phyloP scores from a whole-genome alignment of 2,888 invertebrate genomes.

The Drosophila quinaria region DNA sequence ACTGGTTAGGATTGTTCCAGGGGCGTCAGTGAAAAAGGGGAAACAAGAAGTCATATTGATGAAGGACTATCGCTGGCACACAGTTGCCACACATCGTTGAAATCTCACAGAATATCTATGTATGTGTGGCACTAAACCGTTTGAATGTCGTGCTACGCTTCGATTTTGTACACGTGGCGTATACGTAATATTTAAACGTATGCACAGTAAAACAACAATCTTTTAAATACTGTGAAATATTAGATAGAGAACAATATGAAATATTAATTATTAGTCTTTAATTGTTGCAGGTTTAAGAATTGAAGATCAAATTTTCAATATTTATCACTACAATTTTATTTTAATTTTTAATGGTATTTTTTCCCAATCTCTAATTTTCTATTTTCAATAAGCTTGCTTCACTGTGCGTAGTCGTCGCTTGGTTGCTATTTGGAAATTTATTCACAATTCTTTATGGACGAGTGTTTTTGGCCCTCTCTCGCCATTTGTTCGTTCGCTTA shows the following conservation, averaged over 20 bases:
- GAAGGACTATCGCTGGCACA: slow-evolving; percentile 33
- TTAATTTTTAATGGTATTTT: background rate
- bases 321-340: background rate
- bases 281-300: background rate
- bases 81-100: slow-evolving; percentile 56
- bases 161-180: slow-evolving; percentile 65
- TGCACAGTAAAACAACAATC: slow-evolving; percentile 36
- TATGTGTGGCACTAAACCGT: slow-evolving; percentile 44
- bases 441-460: slow-evolving; percentile 77
- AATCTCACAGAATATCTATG: slow-evolving; percentile 56
- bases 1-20: slow-evolving; percentile 63
- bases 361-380: background rate
- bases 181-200: slow-evolving; percentile 60
- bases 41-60: slow-evolving; percentile 35
- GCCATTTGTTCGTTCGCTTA: slow-evolving; percentile 55
- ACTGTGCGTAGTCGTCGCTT: slow-evolving; percentile 57
- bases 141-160: slow-evolving; percentile 52
- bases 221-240: background rate
- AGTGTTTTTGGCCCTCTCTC: slow-evolving; percentile 42
- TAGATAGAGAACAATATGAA: background rate
- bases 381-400: background rate
- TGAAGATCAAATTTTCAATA: background rate
- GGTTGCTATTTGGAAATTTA: slow-evolving; percentile 72
- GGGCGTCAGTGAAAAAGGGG: background rate
- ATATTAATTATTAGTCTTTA: background rate